These are phyloP conservation scores for Drosophila nebulosa DNA, from an alignment of 1,140 invertebrate genomes.

Conservation along the genomic window DNA sequence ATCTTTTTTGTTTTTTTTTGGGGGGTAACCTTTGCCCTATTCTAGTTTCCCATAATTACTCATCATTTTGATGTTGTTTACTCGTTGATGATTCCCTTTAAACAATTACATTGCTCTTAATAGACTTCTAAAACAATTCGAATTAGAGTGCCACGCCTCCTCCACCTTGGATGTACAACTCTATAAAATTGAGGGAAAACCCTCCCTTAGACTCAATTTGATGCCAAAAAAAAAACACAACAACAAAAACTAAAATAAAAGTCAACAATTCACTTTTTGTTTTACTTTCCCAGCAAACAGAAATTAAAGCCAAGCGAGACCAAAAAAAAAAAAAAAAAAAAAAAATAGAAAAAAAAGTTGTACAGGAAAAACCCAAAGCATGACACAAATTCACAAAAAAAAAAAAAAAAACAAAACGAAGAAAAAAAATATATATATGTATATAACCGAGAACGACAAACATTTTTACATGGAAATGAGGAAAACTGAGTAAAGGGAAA, in stretches of 20 bases:
- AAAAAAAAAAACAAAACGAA: constrained; percentile 39
- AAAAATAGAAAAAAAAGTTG: constrained; percentile 12
- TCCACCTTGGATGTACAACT: background rate
- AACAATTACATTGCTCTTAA: constrained; percentile 2
- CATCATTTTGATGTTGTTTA: background rate
- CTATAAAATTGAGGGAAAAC: too few relatives aligned
- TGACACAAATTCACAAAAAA: constrained; percentile 71
- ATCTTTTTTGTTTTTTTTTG: too few relatives aligned
- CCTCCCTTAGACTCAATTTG: background rate
- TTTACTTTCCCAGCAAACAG: constrained; percentile 70
- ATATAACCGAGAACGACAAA: background rate
- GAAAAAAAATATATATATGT: constrained; percentile 14
- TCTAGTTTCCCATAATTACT: background rate
- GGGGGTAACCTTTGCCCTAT: too few relatives aligned
- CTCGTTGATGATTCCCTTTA: background rate
- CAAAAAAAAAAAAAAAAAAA: constrained; percentile 18
- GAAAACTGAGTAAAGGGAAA: constrained; percentile 56
- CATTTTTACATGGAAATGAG: constrained; percentile 51
- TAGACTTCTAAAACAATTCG: constrained; percentile 2
- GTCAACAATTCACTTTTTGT: constrained; percentile 63
- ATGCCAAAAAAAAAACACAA: background rate
- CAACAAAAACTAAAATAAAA: constrained; percentile 46
- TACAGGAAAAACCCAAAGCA: constrained; percentile 57
- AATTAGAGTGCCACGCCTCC: constrained; percentile 46
- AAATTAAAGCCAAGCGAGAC: constrained; percentile 61